Evolutionary conservation across 2,888 invertebrate species (phyloP), one percentile per base, ranked within the genome.

Genomic region (Parnassius orleans): DNA sequence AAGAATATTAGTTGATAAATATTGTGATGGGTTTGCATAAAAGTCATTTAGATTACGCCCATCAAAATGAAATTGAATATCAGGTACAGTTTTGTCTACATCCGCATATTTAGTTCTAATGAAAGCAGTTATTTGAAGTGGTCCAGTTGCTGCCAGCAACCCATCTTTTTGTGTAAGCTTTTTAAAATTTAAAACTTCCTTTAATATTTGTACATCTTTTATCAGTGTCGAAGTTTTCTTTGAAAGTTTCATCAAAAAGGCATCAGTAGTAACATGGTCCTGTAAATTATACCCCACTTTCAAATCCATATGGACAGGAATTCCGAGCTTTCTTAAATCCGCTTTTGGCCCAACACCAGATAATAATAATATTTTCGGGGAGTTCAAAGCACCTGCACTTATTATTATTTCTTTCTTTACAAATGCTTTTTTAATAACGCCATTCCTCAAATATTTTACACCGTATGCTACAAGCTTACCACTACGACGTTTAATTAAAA

Each of bases 201-300:
- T 66, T 10, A 90, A 65, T 14, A 88, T 69, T 74, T 86, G 72
- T 2, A 86, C 74, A 9, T 77, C 77, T 56, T 67, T 70, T 24
- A 88, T 79, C 14, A 79, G 69, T 0, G 93, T 93, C 0, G 93
- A 85, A 1, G 93, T 90, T 70, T 85, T 79, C 68, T 93, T 93
- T 0, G 84, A 83, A 12, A 94, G 80, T 2, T 84, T 84, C 74
- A 94, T 90, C 1, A 94, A 73, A 63, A 94, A 88, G 19, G 86
- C 87, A 66, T 86, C 80, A 48, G 75, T 93, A 68, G 86, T 93
- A 1, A 93, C 89, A 75, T 96, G 96, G 74, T 96, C 94, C 71
- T 95, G 95, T n/a, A 96, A 83, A 77, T 96, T 96, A 69, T 90
- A 86, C 0, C 96, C 96, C 0, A 96, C 95, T 33, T 93, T 93